These are phyloP conservation scores for Cacatua alba DNA, from an alignment of 2,113 vertebrate genomes.

Conservation along the genomic window DNA sequence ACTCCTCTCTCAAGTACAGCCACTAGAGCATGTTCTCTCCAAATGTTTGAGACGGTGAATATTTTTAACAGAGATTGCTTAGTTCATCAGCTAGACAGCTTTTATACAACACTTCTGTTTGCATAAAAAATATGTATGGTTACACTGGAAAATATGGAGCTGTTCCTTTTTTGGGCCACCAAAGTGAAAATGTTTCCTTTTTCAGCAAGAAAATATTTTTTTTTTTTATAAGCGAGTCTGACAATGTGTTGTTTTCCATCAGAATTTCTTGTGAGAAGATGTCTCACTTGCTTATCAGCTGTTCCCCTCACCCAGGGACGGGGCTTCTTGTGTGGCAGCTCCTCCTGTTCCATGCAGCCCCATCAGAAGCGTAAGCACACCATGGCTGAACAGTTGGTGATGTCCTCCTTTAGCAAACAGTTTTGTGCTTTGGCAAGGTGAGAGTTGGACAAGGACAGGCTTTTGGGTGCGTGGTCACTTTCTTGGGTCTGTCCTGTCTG, in stretches of 20 bases:
- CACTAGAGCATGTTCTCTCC: neutral
- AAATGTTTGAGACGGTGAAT: neutral
- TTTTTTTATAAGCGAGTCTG: neutral
- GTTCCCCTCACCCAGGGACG: neutral
- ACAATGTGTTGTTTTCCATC: neutral
- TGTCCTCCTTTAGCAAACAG: neutral
- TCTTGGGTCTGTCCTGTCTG: fast-evolving
- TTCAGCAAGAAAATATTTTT: neutral
- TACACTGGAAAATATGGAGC: neutral
- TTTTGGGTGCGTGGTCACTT: neutral
- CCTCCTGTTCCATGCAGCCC: neutral
- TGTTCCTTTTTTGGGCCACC: neutral
- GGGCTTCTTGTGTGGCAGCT: neutral
- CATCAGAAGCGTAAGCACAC: neutral
- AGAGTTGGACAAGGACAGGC: neutral
- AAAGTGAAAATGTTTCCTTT: slow-evolving; percentile 15
- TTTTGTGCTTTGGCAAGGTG: neutral
- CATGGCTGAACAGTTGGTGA: neutral
- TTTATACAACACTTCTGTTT: neutral
- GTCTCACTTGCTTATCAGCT: neutral
- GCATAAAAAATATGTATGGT: neutral
- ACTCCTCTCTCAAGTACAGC: neutral
- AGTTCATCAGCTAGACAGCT: neutral
- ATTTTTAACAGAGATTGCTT: neutral
- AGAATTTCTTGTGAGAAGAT: neutral